Percentiles rank a stretch among this genome's conserved stretches.
Evolutionary conservation across 2,888 invertebrate species (phyloP).

Genomic region (Leptogaster cylindrica): DNA sequence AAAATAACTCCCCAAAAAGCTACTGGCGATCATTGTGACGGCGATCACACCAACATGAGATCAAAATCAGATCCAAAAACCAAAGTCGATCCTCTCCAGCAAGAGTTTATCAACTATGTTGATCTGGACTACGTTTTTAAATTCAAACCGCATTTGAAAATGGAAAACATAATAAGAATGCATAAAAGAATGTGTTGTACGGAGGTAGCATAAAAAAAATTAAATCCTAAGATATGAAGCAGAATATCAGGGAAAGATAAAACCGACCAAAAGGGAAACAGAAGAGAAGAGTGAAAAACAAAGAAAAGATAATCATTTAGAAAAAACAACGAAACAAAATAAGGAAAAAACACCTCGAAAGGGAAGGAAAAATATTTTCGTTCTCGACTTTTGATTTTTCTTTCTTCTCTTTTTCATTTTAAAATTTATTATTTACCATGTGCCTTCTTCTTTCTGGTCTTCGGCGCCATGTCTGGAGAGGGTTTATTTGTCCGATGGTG

Average conservation of each 20-base stretch:
- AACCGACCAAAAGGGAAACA: too few species aligned
- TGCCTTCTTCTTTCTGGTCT: conserved; percentile 63
- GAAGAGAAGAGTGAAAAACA: conserved; percentile 4
- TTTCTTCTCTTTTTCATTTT: too few species aligned
- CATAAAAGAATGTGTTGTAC: conserved; percentile 36
- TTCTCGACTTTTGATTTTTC: too few species aligned
- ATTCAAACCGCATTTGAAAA: conserved; percentile 35
- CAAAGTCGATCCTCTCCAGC: conserved; percentile 10
- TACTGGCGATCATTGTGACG: background rate
- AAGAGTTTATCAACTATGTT: background rate
- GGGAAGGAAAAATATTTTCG: conserved; percentile 35
- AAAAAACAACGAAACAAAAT: background rate
- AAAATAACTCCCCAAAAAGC: conserved; percentile 10
- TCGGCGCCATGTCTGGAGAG: conserved; percentile 62
- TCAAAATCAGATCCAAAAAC: conserved; percentile 25
- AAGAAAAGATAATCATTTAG: background rate
- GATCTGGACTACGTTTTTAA: conserved; percentile 15
- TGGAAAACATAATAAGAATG: conserved; percentile 41
- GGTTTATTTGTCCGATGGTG: conserved; percentile 45
- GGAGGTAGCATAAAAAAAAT: conserved; percentile 19
- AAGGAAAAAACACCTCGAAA: conserved; percentile 9
- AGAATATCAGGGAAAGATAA: conserved; percentile 30
- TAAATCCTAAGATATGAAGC: conserved; percentile 18
- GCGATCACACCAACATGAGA: background rate
- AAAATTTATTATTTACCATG: conserved; percentile 61